phyloP scores from a whole-genome alignment of 2,888 invertebrate genomes.

The Meganola albula region DNA sequence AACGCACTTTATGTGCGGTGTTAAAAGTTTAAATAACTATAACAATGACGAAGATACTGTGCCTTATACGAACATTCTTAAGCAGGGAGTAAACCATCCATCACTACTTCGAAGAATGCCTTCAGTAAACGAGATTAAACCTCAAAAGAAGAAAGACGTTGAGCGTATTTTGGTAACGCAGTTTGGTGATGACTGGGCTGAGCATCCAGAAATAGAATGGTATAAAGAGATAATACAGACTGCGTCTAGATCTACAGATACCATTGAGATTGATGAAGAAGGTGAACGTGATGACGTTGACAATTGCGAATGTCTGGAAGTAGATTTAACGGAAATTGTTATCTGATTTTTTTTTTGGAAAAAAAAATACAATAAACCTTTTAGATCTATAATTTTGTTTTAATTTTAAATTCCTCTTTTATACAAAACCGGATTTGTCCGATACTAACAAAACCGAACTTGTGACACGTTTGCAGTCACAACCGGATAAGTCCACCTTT shows the following conservation, averaged over 20 bases:
- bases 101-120: slow-evolving; percentile 8
- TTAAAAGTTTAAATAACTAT: slow-evolving; percentile 6
- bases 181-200: slow-evolving; percentile 6
- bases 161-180: slow-evolving; percentile 7
- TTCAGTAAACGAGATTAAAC: slow-evolving; percentile 13
- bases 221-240: slow-evolving; percentile 6
- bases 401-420: slow-evolving; percentile 2
- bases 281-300: slow-evolving; percentile 7
- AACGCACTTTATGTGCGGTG: slow-evolving; percentile 11
- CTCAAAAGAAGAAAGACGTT: slow-evolving; percentile 12
- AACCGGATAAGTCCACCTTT: slow-evolving; percentile 6
- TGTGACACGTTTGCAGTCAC: slow-evolving; percentile 6
- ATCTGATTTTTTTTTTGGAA: too few species aligned
- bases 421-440: slow-evolving; percentile 1
- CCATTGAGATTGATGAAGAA: slow-evolving; percentile 6
- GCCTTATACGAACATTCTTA: slow-evolving; percentile 8
- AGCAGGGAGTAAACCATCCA: slow-evolving; percentile 9
- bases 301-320: slow-evolving; percentile 8
- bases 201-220: slow-evolving; percentile 10
- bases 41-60: slow-evolving; percentile 8
- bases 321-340: too few species aligned
- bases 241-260: slow-evolving; percentile 4
- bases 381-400: too few species aligned
- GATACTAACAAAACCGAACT: slow-evolving; percentile 5
- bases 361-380: too few species aligned